Evolutionary conservation across 2,113 vertebrate genomes (phyloP), one percentile per base, ranked within the genome.

Genomic region (Clarias macrocephalus): DNA sequence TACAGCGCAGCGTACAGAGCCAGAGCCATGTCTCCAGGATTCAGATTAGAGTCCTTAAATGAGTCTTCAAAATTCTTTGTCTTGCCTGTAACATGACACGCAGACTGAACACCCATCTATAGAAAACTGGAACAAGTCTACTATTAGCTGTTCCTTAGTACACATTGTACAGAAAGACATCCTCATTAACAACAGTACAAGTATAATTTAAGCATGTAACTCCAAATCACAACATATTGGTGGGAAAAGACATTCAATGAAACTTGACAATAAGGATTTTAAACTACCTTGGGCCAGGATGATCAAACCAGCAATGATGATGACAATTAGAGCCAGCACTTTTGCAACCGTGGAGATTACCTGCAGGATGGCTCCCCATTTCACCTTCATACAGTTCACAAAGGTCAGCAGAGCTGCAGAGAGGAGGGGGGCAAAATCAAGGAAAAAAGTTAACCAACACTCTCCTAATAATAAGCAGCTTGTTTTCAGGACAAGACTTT

Each of bases 371-470:
- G 95, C 95, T 0, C 95, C 96, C 95, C 95, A 96, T 89, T 96
- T 96, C 63, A 96, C 96, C 87, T 95, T 96, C 95, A 95, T 93
- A 80, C 93, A 95, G 91, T 96, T 96, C 56, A 96, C 94, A 86
- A n/a, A 88, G 3, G 96, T 96, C 89, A 96, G 88, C 54, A 96
- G 83, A 89, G 91, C 96, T 96, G 86, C 28, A 15, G 60, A 85
- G 52, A 82, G 13, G 30, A 11, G 83, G 83, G 2, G 25, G 9
- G 7, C 33, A 60, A 75, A 80, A 60, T 59, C 28, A 80, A 30
- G 4, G 21, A 59, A 80, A 33, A 3, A 11, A 48, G 48, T 28
- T n/a, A 79, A n/a, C 23, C 15, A 54, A 2, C 23, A n/a, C 2
- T 52, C 42, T 57, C 2, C 25, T 57, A 80, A 59, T 18, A 57